Evolutionary conservation across 2,888 invertebrate species (phyloP).

Genomic region (Gordius sp.): DNA sequence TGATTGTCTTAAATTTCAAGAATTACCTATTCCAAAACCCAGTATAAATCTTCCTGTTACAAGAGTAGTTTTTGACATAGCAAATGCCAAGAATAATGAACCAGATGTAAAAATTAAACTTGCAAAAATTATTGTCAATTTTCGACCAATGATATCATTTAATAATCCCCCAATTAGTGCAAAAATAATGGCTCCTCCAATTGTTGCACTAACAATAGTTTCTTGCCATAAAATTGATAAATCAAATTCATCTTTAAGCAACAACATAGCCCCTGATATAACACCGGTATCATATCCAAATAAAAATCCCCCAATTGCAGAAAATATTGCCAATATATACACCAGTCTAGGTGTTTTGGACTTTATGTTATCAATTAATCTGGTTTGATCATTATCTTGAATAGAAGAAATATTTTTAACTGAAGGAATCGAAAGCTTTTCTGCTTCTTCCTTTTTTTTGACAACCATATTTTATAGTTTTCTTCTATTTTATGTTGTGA

Average conservation of each 20-base stretch:
- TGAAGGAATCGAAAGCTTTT: too few species aligned
- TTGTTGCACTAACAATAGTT: conserved; percentile 31
- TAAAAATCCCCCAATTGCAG: conserved; percentile 32
- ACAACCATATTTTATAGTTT: too few species aligned
- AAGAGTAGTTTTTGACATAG: conserved; percentile 27
- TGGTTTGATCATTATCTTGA: too few species aligned
- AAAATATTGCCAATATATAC: background rate
- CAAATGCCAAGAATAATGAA: conserved; percentile 30
- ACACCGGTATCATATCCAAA: conserved; percentile 39
- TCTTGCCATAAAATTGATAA: conserved; percentile 30
- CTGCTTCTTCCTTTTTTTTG: too few species aligned
- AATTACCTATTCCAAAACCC: conserved; percentile 32
- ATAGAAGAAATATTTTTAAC: too few species aligned
- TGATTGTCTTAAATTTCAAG: too few species aligned
- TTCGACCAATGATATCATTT: conserved; percentile 33
- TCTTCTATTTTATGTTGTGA: too few species aligned
- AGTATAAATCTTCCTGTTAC: conserved; percentile 30
- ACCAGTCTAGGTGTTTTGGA: conserved; percentile 4
- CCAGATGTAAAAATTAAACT: conserved; percentile 32
- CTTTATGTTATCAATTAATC: background rate
- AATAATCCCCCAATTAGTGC: conserved; percentile 30
- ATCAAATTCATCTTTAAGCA: conserved; percentile 24
- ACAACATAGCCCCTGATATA: conserved; percentile 33
- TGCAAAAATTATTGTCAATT: conserved; percentile 31
- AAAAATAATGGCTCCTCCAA: conserved; percentile 30